Percentiles rank a stretch among this genome's conserved stretches.
Evolutionary conservation across 2,797 vertebrate genomes (phyloP).

Genomic region (Takifugu ocellatus): DNA sequence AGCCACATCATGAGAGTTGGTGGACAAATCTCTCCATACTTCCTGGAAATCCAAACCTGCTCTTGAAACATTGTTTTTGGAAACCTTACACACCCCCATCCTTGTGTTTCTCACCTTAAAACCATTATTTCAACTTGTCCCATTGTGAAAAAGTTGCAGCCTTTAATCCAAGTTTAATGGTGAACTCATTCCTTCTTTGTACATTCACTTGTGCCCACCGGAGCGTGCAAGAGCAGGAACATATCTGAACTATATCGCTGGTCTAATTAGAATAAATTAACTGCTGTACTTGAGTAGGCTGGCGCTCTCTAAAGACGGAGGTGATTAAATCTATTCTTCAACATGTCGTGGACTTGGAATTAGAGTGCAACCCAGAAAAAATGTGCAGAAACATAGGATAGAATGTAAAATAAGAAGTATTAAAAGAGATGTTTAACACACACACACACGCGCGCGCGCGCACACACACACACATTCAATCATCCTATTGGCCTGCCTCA

Average conservation of each 20-base stretch:
- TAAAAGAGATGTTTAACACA: too few relatives aligned
- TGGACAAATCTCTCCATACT: background rate
- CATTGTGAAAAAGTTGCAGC: background rate
- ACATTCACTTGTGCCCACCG: conserved; percentile 14
- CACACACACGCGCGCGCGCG: too few relatives aligned
- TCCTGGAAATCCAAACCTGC: background rate
- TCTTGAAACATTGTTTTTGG: background rate
- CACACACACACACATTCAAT: too few relatives aligned
- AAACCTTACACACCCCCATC: background rate
- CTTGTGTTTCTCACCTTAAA: background rate
- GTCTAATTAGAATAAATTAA: conserved; percentile 33
- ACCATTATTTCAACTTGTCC: too few relatives aligned
- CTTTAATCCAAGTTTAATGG: conserved; percentile 1
- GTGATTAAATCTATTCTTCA: conserved; percentile 1
- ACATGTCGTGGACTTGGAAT: conserved; percentile 13
- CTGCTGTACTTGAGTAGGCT: conserved; percentile 17
- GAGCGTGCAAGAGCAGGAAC: conserved; percentile 16
- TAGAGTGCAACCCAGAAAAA: background rate
- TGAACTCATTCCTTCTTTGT: conserved; percentile 12
- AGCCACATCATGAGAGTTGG: background rate
- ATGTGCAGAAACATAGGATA: too few relatives aligned
- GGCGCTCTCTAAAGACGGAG: conserved; percentile 9
- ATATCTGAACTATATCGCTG: conserved; percentile 16
- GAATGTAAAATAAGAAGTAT: too few relatives aligned
- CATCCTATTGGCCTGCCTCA: too few relatives aligned